Percentiles rank a stretch among this genome's conserved stretches.
Evolutionary conservation across 2,113 vertebrate genomes (phyloP).

Genomic region (Arothron firmamentum): DNA sequence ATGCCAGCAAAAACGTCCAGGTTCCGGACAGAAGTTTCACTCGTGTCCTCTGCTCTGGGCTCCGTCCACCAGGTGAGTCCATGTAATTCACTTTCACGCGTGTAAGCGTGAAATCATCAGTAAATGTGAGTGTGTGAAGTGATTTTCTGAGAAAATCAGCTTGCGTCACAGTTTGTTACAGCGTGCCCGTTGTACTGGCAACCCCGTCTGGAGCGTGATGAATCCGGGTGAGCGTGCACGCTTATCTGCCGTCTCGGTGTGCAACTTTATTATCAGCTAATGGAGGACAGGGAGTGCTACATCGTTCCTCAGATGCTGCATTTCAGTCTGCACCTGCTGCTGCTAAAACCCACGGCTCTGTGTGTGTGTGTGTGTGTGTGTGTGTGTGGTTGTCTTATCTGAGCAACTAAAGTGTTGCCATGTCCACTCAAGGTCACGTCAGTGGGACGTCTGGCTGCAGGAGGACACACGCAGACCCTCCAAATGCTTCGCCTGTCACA

Average conservation of each 20-base stretch:
- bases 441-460: not conserved
- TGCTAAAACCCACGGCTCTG: not conserved
- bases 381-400: not conserved
- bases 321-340: not conserved
- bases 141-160: not conserved
- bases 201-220: not conserved
- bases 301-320: not conserved
- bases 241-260: constrained; percentile 1
- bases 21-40: no score
- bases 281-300: not conserved
- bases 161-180: not conserved
- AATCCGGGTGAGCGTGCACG: not conserved
- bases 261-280: not conserved
- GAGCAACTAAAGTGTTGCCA: not conserved
- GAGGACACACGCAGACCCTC: constrained; percentile 2
- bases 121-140: no score
- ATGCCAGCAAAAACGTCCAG: no score
- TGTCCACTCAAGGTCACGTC: constrained; percentile 18
- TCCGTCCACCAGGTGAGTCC: no score
- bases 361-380: not conserved
- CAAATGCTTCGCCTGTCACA: not conserved
- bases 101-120: no score
- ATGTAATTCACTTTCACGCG: no score
- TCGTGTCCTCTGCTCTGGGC: no score
- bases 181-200: not conserved